Percentiles rank a stretch among this genome's conserved stretches.
Conservation (phyloP, 1,140 invertebrate genomes). For the Hermetia illucens region DNA sequence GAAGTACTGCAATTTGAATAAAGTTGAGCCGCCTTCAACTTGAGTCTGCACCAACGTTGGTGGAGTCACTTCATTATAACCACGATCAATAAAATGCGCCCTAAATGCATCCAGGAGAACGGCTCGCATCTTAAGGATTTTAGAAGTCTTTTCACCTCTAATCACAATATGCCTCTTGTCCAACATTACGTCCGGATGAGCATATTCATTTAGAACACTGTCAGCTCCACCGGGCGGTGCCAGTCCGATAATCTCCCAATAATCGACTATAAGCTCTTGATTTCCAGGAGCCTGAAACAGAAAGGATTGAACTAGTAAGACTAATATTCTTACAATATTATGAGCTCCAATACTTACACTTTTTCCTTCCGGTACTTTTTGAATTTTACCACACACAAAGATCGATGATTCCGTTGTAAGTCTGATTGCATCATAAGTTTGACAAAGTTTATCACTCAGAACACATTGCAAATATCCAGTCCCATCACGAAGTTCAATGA, state of each 20-base stretch:
- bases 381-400: slow-evolving; percentile 66
- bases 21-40: slow-evolving; percentile 94
- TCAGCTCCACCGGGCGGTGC: slow-evolving; percentile 96
- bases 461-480: slow-evolving; percentile 93
- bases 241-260: slow-evolving; percentile 82
- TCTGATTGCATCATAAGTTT: slow-evolving; percentile 82
- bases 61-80: slow-evolving; percentile 89
- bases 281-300: slow-evolving; percentile 83
- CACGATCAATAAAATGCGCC: slow-evolving; percentile 73
- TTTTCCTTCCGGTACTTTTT: slow-evolving; percentile 82
- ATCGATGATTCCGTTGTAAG: slow-evolving; percentile 87
- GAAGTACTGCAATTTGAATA: slow-evolving; percentile 94
- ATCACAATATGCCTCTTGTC: slow-evolving; percentile 99
- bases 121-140: slow-evolving; percentile 80
- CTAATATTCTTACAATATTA: not conserved
- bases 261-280: slow-evolving; percentile 88
- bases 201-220: slow-evolving; percentile 93
- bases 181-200: slow-evolving; percentile 89
- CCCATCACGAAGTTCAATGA: slow-evolving; percentile 89
- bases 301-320: not conserved
- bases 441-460: slow-evolving; percentile 74
- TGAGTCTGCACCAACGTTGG: slow-evolving; percentile 93
- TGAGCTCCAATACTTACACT: slow-evolving; percentile 38
- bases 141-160: slow-evolving; percentile 94
- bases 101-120: slow-evolving; percentile 82